Conservation (phyloP, 1,140 invertebrate genomes). For the Brevipalpus yothersi region DNA sequence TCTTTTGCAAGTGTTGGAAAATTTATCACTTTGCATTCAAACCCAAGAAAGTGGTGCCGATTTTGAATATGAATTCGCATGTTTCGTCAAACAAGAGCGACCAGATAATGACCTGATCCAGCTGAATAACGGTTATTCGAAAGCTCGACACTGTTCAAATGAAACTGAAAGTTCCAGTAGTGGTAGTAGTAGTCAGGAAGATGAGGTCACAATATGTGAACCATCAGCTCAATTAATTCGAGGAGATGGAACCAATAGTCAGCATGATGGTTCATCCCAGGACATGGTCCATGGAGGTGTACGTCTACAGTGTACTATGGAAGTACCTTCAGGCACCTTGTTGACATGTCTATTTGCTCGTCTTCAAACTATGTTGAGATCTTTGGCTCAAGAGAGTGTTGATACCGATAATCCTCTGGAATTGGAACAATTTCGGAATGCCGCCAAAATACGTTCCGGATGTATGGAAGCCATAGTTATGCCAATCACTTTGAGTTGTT, state of each 20-base stretch:
- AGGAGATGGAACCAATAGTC: not conserved
- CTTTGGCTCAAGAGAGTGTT: not conserved
- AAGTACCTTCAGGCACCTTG: constrained; percentile 28
- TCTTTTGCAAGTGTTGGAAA: constrained; percentile 38
- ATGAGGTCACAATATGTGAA: no score
- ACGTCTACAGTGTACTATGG: constrained; percentile 26
- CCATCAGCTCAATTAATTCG: no score
- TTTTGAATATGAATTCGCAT: constrained; percentile 55
- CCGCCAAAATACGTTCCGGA: constrained; percentile 46
- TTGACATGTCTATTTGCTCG: constrained; percentile 39
- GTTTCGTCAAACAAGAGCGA: constrained; percentile 44
- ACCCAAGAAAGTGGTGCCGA: constrained; percentile 39
- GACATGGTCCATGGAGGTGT: constrained; percentile 25
- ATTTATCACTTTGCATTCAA: constrained; percentile 41
- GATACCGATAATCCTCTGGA: constrained; percentile 20
- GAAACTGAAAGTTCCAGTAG: not conserved
- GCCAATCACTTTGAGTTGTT: not conserved
- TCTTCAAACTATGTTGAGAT: constrained; percentile 29
- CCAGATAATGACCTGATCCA: constrained; percentile 29
- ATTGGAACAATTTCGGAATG: constrained; percentile 51
- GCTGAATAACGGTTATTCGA: constrained; percentile 28
- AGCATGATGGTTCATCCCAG: no score
- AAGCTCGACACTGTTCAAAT: not conserved
- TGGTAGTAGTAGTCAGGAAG: no score
- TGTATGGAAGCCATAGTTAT: constrained; percentile 27